Evolutionary conservation across 2,888 invertebrate species (phyloP), one percentile per base, ranked within the genome.

Genomic region (Ormyrus rosae): DNA sequence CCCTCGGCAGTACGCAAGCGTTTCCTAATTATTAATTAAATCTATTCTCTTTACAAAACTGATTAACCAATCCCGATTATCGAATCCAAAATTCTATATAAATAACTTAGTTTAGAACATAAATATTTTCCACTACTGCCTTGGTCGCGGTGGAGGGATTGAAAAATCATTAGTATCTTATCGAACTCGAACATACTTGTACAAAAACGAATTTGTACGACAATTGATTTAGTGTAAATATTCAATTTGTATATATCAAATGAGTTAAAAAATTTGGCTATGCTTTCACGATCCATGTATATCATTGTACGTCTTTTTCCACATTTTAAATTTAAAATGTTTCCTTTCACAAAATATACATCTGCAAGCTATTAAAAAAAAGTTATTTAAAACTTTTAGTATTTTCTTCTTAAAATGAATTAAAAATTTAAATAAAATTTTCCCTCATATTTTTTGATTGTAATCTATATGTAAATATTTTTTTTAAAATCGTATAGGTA

Each of bases 191-290:
- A 74, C 61, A 46, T 48, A 58, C 53, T 74, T 64, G 13, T 78
- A 81, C 53, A 78, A 74, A 74, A 81, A 64, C 65, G 48, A 81
- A 69, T 81, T 77, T 65, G 70, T 81, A 78, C 65, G 55, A 58
- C 7, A n/a, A 81, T 65, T 19, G 53, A 67, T 56, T 60, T 13
- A 50, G 74, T 74, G 65, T 65, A 70, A 69, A 71, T 5, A 58
- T 67, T 67, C 61, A 34, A 50, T 19, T 65, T 65, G 50, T 56
- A 58, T 51, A 58, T 79, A 74, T 74, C 63, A 74, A 79, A 79
- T 53, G 48, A 75, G 64, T 75, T 70, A 50, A 70, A 75, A 79
- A 80, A 65, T 75, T 80, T 80, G 80, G 75, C 74, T 75, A 58
- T 45, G 13, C 45, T 64, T 60, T 69, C 55, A 63, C 53, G 73